Evolutionary conservation across 2,797 vertebrate genomes (phyloP).

Genomic region (Hozukius guyotensis): DNA sequence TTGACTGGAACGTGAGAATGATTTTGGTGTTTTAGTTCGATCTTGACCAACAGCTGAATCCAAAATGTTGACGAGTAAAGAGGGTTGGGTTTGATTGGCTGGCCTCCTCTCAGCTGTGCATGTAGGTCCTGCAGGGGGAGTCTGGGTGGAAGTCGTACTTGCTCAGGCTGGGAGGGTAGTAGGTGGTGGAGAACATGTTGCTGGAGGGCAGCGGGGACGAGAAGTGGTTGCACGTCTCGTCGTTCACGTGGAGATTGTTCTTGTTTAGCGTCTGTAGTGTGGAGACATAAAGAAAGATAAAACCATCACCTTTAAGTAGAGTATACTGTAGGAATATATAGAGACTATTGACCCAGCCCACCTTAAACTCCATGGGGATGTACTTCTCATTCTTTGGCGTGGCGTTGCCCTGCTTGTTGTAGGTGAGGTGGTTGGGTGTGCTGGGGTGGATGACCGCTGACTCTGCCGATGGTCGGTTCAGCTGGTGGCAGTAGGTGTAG

Average conservation of each 20-base stretch:
- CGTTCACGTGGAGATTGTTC: slow-evolving; percentile 92
- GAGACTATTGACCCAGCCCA: slow-evolving; percentile 68
- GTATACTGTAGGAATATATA: not conserved
- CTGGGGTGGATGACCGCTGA: slow-evolving; percentile 93
- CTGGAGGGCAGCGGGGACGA: slow-evolving; percentile 89
- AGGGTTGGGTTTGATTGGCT: too few species aligned
- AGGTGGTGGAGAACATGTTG: slow-evolving; percentile 95
- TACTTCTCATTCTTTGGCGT: slow-evolving; percentile 96
- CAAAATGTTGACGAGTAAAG: not conserved
- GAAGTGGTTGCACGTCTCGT: slow-evolving; percentile 96
- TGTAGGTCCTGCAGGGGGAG: slow-evolving; percentile 93
- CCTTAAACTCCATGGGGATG: slow-evolving; percentile 99
- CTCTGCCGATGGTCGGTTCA: slow-evolving; percentile 86
- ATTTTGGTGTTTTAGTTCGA: slow-evolving; percentile 10
- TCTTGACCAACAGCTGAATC: not conserved
- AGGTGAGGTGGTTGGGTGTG: slow-evolving; percentile 95
- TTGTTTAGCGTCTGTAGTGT: slow-evolving; percentile 91
- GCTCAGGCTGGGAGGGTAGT: slow-evolving; percentile 91
- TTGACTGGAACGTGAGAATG: not conserved
- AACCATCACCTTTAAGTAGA: not conserved
- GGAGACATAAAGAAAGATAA: not conserved
- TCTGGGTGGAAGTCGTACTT: slow-evolving; percentile 93
- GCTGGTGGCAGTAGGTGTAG: slow-evolving; percentile 90
- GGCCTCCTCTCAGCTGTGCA: slow-evolving; percentile 90
- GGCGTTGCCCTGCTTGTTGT: slow-evolving; percentile 88